phyloP scores from a whole-genome alignment of 2,888 invertebrate genomes.

The Hirtodrosophila trivittata region DNA sequence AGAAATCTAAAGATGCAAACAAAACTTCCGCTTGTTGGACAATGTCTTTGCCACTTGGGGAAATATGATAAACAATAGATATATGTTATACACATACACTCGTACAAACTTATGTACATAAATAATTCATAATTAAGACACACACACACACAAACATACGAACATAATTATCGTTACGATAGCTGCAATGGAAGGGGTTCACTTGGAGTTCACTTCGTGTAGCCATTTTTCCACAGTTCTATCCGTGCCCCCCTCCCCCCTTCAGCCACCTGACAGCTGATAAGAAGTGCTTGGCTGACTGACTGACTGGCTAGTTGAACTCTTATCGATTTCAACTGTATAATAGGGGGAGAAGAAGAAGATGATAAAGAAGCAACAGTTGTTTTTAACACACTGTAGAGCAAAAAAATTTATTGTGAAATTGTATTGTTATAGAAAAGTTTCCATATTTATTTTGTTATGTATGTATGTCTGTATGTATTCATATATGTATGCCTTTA shows the following conservation, averaged over 20 bases:
- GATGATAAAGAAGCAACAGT: not conserved
- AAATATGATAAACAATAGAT: not conserved
- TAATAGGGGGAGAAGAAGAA: not conserved
- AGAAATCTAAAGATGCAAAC: slow-evolving; percentile 18
- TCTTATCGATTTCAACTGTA: slow-evolving; percentile 17
- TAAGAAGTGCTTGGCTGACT: not conserved
- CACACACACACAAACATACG: not conserved
- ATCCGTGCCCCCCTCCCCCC: too few relatives aligned
- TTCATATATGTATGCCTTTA: too few relatives aligned
- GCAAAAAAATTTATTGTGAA: too few relatives aligned
- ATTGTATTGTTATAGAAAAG: too few relatives aligned
- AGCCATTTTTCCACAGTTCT: not conserved
- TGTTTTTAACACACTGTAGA: too few relatives aligned
- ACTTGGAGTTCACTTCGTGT: slow-evolving; percentile 2
- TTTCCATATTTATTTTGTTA: too few relatives aligned
- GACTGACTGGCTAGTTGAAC: slow-evolving; percentile 1
- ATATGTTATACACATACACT: not conserved
- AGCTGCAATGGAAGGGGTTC: slow-evolving; percentile 17
- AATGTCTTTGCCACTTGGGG: slow-evolving; percentile 1
- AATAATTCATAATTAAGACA: not conserved
- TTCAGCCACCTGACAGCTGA: slow-evolving; percentile 12
- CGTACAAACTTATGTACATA: not conserved
- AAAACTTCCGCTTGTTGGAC: slow-evolving; percentile 21
- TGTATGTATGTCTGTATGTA: too few relatives aligned
- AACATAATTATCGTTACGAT: slow-evolving; percentile 1